Evolutionary conservation across 92 coral and sea anemone genomes (phyloP).

Genomic region (Porites divaricata): DNA sequence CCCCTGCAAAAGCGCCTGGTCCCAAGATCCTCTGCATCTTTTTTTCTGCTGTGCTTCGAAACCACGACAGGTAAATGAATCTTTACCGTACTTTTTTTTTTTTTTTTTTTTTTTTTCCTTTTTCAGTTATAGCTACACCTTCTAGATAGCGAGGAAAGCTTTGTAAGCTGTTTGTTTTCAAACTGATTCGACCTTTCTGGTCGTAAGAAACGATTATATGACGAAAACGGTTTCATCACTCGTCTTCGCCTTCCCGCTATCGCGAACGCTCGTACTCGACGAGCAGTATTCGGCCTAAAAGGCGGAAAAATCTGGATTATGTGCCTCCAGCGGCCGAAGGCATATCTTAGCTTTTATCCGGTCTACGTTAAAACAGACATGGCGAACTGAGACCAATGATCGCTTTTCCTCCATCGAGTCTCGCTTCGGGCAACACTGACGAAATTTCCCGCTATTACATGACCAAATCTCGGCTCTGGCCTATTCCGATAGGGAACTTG

Average conservation of each 20-base stretch:
- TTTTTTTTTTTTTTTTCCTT: background rate
- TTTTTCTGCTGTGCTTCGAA: constrained; percentile 3
- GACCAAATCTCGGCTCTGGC: constrained; percentile 1
- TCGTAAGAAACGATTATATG: constrained; percentile 1
- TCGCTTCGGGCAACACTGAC: background rate
- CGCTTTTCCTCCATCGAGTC: constrained; percentile 1
- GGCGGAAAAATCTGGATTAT: background rate
- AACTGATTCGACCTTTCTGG: background rate
- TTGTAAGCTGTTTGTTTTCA: constrained; percentile 6
- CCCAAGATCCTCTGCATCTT: constrained; percentile 3
- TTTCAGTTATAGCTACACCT: constrained; percentile 7
- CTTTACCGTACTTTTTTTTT: background rate
- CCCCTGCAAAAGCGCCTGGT: background rate
- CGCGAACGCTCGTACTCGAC: background rate
- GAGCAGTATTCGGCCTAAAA: background rate
- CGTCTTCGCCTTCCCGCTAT: constrained; percentile 6
- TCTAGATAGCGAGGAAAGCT: background rate
- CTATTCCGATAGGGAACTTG: background rate
- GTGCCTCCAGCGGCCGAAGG: background rate
- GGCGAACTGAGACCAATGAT: background rate
- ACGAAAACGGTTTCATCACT: background rate
- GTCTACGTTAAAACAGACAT: background rate
- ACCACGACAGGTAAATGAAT: constrained; percentile 4
- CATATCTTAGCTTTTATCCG: background rate
- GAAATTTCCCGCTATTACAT: constrained; percentile 2